These are phyloP conservation scores for Halocaridina rubra DNA, from an alignment of 2,888 invertebrate genomes.

Conservation along the genomic window DNA sequence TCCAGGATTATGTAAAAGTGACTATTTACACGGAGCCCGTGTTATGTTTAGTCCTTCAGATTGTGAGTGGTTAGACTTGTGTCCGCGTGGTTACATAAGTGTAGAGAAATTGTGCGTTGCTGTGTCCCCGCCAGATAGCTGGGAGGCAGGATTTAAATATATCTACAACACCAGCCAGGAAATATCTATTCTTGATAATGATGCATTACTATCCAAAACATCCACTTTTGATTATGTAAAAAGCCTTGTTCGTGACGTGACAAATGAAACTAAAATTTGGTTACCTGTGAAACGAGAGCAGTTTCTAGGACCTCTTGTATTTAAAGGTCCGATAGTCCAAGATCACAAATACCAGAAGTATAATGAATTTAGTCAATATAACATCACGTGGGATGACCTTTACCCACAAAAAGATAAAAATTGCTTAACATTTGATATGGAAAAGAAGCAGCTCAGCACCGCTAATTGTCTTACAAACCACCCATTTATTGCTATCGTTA, in stretches of 20 bases:
- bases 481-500: slow-evolving; percentile 18
- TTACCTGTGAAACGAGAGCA: slow-evolving; percentile 6
- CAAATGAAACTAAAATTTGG: background rate
- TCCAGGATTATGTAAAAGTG: slow-evolving; percentile 28
- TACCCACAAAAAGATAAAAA: slow-evolving; percentile 4
- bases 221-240: background rate
- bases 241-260: background rate
- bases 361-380: background rate
- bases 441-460: background rate
- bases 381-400: slow-evolving; percentile 15
- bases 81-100: slow-evolving; percentile 32
- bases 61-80: slow-evolving; percentile 38
- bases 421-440: slow-evolving; percentile 23
- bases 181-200: slow-evolving; percentile 1
- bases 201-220: background rate
- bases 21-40: slow-evolving; percentile 47
- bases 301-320: background rate
- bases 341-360: background rate
- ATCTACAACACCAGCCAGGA: slow-evolving; percentile 39
- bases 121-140: background rate
- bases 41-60: background rate
- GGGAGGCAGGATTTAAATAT: slow-evolving; percentile 32
- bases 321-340: background rate
- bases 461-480: background rate
- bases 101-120: slow-evolving; percentile 2